These are phyloP conservation scores for Neogale vison DNA, from an alignment of 2,113 vertebrate genomes.

Conservation along the genomic window DNA sequence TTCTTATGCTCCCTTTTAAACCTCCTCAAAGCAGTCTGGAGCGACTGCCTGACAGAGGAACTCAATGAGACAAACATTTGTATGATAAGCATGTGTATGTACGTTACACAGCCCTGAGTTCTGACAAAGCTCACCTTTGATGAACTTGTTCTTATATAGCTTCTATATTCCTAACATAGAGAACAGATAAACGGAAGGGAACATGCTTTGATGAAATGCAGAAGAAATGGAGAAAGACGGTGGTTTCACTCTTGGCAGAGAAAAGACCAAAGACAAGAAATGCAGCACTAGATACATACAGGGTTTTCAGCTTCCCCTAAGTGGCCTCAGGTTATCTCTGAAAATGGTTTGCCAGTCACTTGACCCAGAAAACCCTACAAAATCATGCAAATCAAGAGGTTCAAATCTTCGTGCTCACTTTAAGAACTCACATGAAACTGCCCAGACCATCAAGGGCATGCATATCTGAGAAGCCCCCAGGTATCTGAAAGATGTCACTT, in stretches of 20 bases:
- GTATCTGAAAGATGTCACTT: neutral
- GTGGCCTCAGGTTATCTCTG: neutral
- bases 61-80: neutral
- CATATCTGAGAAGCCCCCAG: neutral
- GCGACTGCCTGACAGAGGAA: neutral
- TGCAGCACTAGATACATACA: neutral
- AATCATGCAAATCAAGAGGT: neutral
- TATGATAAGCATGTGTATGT: neutral
- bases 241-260: neutral
- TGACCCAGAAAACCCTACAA: neutral
- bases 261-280: neutral
- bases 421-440: neutral
- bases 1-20: neutral
- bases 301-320: neutral
- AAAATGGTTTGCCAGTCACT: neutral
- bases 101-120: neutral
- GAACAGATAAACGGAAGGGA: neutral
- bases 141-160: neutral
- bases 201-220: neutral
- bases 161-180: neutral
- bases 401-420: neutral
- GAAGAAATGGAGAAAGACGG: neutral
- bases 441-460: neutral
- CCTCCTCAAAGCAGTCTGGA: neutral
- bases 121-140: neutral